These are phyloP conservation scores for Tenodera sinensis DNA, from an alignment of 2,888 invertebrate species.

Conservation along the genomic window DNA sequence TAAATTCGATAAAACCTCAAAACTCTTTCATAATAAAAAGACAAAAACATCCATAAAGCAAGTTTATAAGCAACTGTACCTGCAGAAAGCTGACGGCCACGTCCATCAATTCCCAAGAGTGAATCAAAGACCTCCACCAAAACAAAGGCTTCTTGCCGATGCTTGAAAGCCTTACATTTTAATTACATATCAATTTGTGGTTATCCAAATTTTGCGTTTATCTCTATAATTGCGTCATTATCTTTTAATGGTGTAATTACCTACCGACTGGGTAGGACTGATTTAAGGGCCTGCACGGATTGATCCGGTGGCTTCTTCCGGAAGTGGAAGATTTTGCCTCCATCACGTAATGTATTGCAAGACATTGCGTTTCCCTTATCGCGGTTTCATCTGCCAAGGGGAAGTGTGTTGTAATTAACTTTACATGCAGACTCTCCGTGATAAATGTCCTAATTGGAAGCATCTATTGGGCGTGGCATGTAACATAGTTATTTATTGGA, in stretches of 20 bases:
- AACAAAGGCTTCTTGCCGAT: background rate
- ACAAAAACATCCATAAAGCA: too few relatives aligned
- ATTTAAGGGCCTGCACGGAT: background rate
- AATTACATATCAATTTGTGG: background rate
- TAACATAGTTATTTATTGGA: background rate
- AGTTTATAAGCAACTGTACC: too few relatives aligned
- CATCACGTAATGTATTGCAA: background rate
- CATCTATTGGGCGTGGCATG: background rate
- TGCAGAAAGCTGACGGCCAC: too few relatives aligned
- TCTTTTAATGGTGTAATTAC: background rate
- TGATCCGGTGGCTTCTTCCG: background rate
- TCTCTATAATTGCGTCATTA: background rate
- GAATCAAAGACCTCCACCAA: too few relatives aligned
- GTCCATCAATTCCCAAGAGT: too few relatives aligned
- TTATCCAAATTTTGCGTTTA: background rate
- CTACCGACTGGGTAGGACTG: background rate
- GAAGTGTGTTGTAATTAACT: background rate
- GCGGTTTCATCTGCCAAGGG: background rate
- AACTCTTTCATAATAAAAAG: too few relatives aligned
- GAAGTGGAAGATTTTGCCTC: background rate
- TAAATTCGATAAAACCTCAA: too few relatives aligned
- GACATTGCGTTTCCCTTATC: background rate
- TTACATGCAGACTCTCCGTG: background rate
- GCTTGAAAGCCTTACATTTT: background rate
- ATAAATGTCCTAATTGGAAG: background rate